These are phyloP conservation scores for Copidosoma floridanum DNA, from an alignment of 1,140 invertebrate genomes.

Conservation along the genomic window DNA sequence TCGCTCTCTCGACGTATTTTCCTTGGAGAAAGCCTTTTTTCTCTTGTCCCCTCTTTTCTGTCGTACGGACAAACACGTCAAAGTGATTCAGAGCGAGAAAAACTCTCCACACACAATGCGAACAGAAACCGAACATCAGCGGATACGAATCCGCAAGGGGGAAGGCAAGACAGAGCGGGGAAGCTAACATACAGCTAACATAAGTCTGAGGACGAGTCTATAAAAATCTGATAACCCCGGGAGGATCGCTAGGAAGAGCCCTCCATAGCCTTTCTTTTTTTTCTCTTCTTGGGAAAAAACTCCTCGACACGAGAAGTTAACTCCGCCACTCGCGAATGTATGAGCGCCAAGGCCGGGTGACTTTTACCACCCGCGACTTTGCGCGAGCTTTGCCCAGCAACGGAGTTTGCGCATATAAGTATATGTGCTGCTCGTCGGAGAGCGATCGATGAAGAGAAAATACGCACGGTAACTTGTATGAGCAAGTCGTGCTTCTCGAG, in stretches of 20 bases:
- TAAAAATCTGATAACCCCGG: conserved; percentile 21
- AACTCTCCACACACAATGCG: not conserved
- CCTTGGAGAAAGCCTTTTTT: conserved; percentile 2
- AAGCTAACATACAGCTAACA: too few species aligned
- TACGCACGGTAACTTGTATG: too few species aligned
- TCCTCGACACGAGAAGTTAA: too few species aligned
- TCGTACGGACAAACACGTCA: not conserved
- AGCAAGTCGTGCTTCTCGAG: too few species aligned
- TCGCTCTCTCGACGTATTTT: conserved; percentile 1
- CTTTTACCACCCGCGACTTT: too few species aligned
- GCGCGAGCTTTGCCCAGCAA: too few species aligned
- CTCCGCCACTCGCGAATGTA: not conserved
- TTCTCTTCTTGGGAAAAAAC: too few species aligned
- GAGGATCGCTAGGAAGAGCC: conserved; percentile 4
- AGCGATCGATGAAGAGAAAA: conserved; percentile 7
- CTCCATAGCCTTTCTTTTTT: too few species aligned
- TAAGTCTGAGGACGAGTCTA: conserved; percentile 2
- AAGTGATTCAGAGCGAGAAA: conserved; percentile 1
- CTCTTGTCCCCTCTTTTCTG: not conserved
- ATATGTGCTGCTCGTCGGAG: too few species aligned
- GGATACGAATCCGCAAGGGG: not conserved
- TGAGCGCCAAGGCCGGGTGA: not conserved
- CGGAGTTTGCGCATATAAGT: too few species aligned
- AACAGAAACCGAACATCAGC: not conserved
- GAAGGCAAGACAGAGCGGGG: not conserved